phyloP scores from a whole-genome alignment of 92 coral and sea anemone species.

The Paragorgia papillata region DNA sequence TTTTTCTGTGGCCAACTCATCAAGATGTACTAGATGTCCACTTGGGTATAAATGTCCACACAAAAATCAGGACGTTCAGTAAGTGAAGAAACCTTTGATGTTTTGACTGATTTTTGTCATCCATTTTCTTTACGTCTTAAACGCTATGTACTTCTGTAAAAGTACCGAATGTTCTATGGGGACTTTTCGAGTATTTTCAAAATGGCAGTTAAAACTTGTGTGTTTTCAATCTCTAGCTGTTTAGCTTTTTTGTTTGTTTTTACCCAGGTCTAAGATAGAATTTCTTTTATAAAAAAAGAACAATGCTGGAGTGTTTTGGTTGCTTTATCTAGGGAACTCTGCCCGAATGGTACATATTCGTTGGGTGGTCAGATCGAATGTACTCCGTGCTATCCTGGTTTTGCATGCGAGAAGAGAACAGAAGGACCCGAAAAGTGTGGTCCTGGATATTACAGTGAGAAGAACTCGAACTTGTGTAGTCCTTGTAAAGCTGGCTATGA shows the following conservation, averaged over 20 bases:
- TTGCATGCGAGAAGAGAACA: slow-evolving; percentile 65
- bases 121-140: no score
- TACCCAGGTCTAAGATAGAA: no score
- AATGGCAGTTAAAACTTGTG: no score
- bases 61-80: slow-evolving; percentile 81
- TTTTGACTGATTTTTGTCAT: neutral
- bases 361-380: slow-evolving; percentile 93
- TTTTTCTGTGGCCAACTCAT: slow-evolving; percentile 82
- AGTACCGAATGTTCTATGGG: no score
- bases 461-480: slow-evolving; percentile 71
- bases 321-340: slow-evolving; percentile 81
- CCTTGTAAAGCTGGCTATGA: slow-evolving; percentile 92
- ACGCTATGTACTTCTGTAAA: no score
- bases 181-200: no score
- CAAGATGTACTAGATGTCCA: slow-evolving; percentile 89
- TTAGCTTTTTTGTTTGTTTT: no score
- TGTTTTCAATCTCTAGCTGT: no score
- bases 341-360: slow-evolving; percentile 97
- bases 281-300: no score
- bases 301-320: no score
- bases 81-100: neutral
- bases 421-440: slow-evolving; percentile 80
- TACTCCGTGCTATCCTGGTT: slow-evolving; percentile 79
- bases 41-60: slow-evolving; percentile 89
- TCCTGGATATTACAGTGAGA: slow-evolving; percentile 87